Evolutionary conservation across 53 echinoderm and acorn worm species (phyloP), one percentile per base, ranked within the genome.

Genomic region (Pentamera pediparva): DNA sequence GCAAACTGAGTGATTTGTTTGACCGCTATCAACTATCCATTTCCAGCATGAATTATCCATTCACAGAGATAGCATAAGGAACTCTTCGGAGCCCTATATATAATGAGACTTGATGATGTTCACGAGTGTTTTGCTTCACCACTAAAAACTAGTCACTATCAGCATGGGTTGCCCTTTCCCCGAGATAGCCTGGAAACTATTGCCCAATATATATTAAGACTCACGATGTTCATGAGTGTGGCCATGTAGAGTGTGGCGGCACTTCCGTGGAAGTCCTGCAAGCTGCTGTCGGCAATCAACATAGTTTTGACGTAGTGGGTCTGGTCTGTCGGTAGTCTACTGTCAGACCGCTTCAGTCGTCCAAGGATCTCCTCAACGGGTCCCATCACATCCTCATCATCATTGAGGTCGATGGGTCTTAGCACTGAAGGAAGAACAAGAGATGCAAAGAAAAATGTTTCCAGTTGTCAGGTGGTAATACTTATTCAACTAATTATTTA

Each of bases 171-270:
- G n/a, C n/a, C n/a, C n/a, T n/a, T n/a, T n/a, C n/a, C n/a, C n/a
- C n/a, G n/a, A n/a, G n/a, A n/a, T n/a, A n/a, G n/a, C n/a, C n/a
- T n/a, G n/a, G n/a, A n/a, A n/a, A n/a, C n/a, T n/a, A n/a, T n/a
- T n/a, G n/a, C n/a, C n/a, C n/a, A n/a, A n/a, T n/a, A n/a, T n/a
- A n/a, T n/a, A n/a, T 33, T 2, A 40, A 6, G 6, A 36, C 73
- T 72, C 54, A 72, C 73, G n/a, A 72, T 29, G 33, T 72, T 72
- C 73, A 72, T 72, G 29, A 72, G 8, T 8, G 73, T 72, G 19
- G 73, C 73, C n/a, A 72, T 30, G 35, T 72, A 72, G 30, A 54
- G n/a, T 11, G 31, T 6, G 20, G 37, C 34, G 33, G 73, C 19
- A 32, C n/a, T 49, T 21, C 73, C 73, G 17, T 72, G 73, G 25